A percentile compares a stretch with the other conserved stretches of the same genome.
These are phyloP conservation scores for Antedon mediterranea DNA, from an alignment of 53 echinoderm and acorn worm species.

Conservation along the genomic window DNA sequence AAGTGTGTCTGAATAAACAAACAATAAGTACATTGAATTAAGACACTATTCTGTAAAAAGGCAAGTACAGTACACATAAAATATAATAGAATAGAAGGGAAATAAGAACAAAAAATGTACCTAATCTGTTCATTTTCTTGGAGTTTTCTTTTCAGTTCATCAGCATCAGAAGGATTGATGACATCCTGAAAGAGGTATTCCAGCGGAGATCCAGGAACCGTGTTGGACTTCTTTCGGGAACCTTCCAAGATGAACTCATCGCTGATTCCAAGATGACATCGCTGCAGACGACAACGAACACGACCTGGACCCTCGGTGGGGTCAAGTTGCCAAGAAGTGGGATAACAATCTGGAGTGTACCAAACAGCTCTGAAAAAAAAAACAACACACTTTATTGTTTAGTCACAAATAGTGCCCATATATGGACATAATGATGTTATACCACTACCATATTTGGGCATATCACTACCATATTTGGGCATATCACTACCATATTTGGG, in stretches of 20 bases:
- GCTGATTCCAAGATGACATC: conserved; percentile 63
- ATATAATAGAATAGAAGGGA: too few relatives aligned
- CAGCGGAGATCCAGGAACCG: conserved; percentile 23
- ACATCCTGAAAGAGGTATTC: conserved; percentile 58
- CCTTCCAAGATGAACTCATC: conserved; percentile 41
- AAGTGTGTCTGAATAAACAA: conserved; percentile 32
- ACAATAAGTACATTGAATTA: background rate
- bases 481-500: too few relatives aligned
- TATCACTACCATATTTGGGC: too few relatives aligned
- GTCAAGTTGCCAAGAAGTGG: conserved; percentile 77
- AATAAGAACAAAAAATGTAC: conserved; percentile 23
- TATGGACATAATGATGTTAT: too few relatives aligned
- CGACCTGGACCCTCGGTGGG: conserved; percentile 89
- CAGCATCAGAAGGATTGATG: conserved; percentile 44
- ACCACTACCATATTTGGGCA: too few relatives aligned
- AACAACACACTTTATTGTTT: too few relatives aligned
- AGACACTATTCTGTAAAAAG: background rate
- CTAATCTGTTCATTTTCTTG: conserved; percentile 95
- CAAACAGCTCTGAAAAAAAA: conserved; percentile 60
- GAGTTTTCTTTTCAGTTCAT: conserved; percentile 69
- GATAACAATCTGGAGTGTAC: conserved; percentile 60
- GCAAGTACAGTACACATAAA: background rate
- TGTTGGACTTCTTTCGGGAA: conserved; percentile 11
- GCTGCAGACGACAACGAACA: conserved; percentile 61
- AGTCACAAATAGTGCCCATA: too few relatives aligned